A percentile compares a stretch with the other conserved stretches of the same genome.
Conservation (phyloP, 2,797 vertebrate genomes). For the Spinus olivaceus region DNA sequence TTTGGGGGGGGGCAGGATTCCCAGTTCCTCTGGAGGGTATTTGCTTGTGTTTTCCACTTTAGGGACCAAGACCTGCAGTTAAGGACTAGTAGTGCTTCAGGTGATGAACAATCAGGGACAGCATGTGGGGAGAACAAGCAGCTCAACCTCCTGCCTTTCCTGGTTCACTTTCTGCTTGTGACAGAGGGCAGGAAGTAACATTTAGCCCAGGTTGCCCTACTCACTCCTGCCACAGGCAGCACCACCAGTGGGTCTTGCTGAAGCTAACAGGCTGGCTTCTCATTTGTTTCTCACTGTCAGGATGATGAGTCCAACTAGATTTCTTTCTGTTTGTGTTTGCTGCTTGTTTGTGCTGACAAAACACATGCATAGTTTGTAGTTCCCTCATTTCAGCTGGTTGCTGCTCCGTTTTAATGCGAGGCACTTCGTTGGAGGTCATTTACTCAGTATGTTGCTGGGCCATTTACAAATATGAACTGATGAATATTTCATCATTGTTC, state of each 20-base stretch:
- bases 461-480: constrained; percentile 57
- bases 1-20: not conserved
- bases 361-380: constrained; percentile 52
- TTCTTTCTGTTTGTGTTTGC: constrained; percentile 52
- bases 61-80: not conserved
- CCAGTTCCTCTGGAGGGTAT: not conserved
- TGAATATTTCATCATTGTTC: constrained; percentile 72
- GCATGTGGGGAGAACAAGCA: not conserved
- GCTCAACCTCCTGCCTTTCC: not conserved
- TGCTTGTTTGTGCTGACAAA: constrained; percentile 61
- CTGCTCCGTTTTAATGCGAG: constrained; percentile 54
- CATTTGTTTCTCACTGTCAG: constrained; percentile 45
- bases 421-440: constrained; percentile 51
- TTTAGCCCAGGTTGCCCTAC: not conserved
- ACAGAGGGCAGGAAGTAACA: not conserved
- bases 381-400: constrained; percentile 39
- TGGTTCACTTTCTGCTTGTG: not conserved
- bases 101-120: not conserved
- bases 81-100: not conserved
- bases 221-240: not conserved
- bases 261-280: not conserved
- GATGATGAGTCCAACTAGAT: constrained; percentile 4
- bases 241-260: not conserved
- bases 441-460: constrained; percentile 54
- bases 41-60: not conserved